Percentiles rank a stretch among this genome's conserved stretches.
Conservation (phyloP, 2,888 invertebrate species). For the Hydriomena furcata region DNA sequence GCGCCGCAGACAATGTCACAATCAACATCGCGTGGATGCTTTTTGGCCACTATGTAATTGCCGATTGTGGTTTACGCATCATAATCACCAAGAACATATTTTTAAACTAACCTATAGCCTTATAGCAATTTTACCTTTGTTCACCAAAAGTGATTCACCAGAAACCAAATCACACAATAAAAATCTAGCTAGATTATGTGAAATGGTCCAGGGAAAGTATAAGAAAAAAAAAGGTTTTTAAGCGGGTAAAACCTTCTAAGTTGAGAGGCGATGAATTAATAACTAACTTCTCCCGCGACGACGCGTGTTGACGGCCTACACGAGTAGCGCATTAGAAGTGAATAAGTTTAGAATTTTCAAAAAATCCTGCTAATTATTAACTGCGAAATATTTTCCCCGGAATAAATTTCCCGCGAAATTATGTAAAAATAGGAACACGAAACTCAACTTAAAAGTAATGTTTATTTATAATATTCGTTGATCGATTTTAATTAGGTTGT, state of each 20-base stretch:
- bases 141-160: background rate
- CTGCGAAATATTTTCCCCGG: constrained; percentile 40
- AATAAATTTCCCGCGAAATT: constrained; percentile 40
- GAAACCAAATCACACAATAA: too few relatives aligned
- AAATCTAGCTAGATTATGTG: too few relatives aligned
- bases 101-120: constrained; percentile 28
- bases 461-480: constrained; percentile 25
- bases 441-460: constrained; percentile 42
- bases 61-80: constrained; percentile 67
- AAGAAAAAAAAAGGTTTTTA: constrained; percentile 54
- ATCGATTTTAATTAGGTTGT: constrained; percentile 9
- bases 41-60: constrained; percentile 78
- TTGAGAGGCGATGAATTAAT: constrained; percentile 77
- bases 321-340: constrained; percentile 80
- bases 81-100: constrained; percentile 61
- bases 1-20: constrained; percentile 78
- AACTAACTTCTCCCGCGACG: constrained; percentile 80
- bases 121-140: constrained; percentile 2
- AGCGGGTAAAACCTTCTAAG: constrained; percentile 65
- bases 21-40: constrained; percentile 81
- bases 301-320: constrained; percentile 82
- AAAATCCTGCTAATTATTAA: constrained; percentile 64
- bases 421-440: constrained; percentile 33
- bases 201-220: too few relatives aligned
- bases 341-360: constrained; percentile 59